Conservation (phyloP, 2,113 vertebrate genomes). For the Hypanus sabinus region DNA sequence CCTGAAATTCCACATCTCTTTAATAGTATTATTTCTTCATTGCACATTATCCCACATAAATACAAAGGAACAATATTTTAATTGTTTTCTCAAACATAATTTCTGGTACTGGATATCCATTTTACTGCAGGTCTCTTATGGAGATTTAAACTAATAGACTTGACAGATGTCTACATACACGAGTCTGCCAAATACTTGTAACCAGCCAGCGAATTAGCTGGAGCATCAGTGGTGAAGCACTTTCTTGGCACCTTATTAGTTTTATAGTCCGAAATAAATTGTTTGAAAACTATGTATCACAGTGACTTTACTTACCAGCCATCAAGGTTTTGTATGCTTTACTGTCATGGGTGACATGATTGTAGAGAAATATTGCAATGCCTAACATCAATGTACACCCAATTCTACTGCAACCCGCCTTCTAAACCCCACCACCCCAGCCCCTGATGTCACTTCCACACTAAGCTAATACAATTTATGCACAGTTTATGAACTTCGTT, state of each 20-base stretch:
- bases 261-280: not conserved
- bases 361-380: no score
- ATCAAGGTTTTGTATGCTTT: not conserved
- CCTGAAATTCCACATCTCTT: not conserved
- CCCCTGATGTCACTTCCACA: no score
- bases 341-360: no score
- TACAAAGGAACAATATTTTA: not conserved
- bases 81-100: not conserved
- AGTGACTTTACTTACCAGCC: not conserved
- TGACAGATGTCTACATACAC: not conserved
- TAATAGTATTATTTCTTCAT: not conserved
- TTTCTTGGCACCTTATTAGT: not conserved
- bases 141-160: not conserved
- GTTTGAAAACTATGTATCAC: not conserved
- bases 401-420: no score
- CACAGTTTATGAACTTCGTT: no score
- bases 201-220: not conserved
- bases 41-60: not conserved
- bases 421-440: no score
- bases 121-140: not conserved
- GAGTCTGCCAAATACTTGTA: not conserved
- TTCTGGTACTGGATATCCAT: not conserved
- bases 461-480: no score
- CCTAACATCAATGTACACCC: no score
- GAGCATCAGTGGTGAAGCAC: not conserved